Base-by-base conservation (phyloP, 2,113 vertebrate genomes). In the Natator depressus region DNA sequence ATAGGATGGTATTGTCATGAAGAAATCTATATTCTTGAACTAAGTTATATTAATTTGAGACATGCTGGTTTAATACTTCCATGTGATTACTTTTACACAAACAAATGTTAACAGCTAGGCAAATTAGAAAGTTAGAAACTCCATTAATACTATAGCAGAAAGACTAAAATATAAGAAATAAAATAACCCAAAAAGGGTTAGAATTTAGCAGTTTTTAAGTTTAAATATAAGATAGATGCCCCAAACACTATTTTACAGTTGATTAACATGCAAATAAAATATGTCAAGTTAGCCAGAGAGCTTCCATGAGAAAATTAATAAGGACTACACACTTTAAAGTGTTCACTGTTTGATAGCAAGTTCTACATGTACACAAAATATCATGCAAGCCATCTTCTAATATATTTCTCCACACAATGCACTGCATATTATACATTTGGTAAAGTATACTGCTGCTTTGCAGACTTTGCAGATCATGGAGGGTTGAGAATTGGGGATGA, bases 361-460 rank as follows among this genome's bases (percentile, higher is more conserved):
- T 22, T 0, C 46, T 7, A 0, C 0, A 11, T 54, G 10, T 31
- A 75, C 1, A 1, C 2, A 49, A 5, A 24, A 5, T 2, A 4
- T 5, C 25, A 10, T 8, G 6, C 17, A 47, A 29, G 49, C n/a
- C 4, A 7, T 1, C 27, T 47, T 76, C 35, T 27, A 76, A 27
- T 25, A 29, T 31, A 31, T 6, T 27, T 27, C 7, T 22, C 12
- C 12, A 5, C 24, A 3, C 25, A 13, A 8, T 22, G 47, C 24
- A 13, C 72, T 76, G 42, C 42, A 2, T 0, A 1, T 1, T 8
- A 22, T 10, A 8, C 6, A 50, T 29, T 72, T 25, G 35, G 24
- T 46, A 25, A 46, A 27, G 38, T 38, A 76, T 27, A 76, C 17
- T 4, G 1, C 20, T 47, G 85, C 86, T 46, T 1, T 19, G 8